Conservation (phyloP, 2,888 invertebrate genomes). For the Heliothis peltigera region DNA sequence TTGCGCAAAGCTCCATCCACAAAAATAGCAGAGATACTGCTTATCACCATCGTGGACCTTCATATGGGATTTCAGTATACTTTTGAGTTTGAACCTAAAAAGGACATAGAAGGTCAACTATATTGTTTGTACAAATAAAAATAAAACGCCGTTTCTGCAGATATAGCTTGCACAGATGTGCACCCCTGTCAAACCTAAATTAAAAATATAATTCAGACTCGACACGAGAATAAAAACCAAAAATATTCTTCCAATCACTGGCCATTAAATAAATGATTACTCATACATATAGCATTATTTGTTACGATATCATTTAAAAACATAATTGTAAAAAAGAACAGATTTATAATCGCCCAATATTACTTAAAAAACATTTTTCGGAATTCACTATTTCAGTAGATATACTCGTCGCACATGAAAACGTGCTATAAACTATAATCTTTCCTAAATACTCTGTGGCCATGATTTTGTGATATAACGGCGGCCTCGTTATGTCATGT, state of each 20-base stretch:
- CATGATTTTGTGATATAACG: slow-evolving; percentile 55
- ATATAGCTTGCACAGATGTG: too few species aligned
- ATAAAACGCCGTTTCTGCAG: not conserved
- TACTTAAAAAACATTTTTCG: not conserved
- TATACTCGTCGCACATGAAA: not conserved
- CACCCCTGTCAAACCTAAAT: too few species aligned
- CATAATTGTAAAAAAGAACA: not conserved
- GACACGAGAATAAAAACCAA: too few species aligned
- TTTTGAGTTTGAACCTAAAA: slow-evolving; percentile 84
- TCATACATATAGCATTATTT: too few species aligned
- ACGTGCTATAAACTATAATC: slow-evolving; percentile 10
- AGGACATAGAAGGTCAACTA: too few species aligned
- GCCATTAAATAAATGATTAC: too few species aligned
- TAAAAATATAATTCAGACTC: too few species aligned
- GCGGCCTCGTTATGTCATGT: slow-evolving; percentile 52
- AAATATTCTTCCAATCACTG: too few species aligned
- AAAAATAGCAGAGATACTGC: slow-evolving; percentile 79
- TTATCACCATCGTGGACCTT: slow-evolving; percentile 79
- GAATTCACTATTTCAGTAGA: not conserved
- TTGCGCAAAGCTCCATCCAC: slow-evolving; percentile 83
- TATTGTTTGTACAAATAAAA: too few species aligned
- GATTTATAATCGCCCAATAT: not conserved
- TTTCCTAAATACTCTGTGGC: slow-evolving; percentile 36
- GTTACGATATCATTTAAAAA: too few species aligned
- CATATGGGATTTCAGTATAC: slow-evolving; percentile 80